phyloP scores from a whole-genome alignment of 2,888 invertebrate genomes.

The Zaprionus obscuricornis region DNA sequence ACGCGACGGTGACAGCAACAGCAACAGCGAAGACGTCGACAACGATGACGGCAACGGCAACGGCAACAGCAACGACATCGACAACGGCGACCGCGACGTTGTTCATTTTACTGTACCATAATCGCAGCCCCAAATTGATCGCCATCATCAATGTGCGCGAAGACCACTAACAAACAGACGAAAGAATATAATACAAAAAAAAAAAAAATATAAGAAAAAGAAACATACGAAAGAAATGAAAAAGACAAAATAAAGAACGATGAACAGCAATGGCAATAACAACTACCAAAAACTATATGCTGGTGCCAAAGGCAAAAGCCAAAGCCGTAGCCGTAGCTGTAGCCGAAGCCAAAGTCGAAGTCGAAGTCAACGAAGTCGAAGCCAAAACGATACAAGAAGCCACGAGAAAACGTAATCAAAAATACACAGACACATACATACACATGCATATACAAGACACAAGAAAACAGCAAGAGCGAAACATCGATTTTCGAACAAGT shows the following conservation, averaged over 20 bases:
- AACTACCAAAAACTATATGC: too few species aligned
- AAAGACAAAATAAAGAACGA: slow-evolving; percentile 11
- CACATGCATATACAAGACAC: too few species aligned
- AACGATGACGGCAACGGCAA: slow-evolving; percentile 24
- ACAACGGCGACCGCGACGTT: slow-evolving; percentile 35
- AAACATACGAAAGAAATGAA: slow-evolving; percentile 19
- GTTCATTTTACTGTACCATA: slow-evolving; percentile 78
- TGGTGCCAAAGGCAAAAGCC: too few species aligned
- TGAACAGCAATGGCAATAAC: too few species aligned
- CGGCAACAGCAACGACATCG: slow-evolving; percentile 18
- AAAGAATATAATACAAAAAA: slow-evolving; percentile 39
- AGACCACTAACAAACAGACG: slow-evolving; percentile 55
- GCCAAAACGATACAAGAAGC: slow-evolving; percentile 56
- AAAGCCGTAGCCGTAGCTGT: too few species aligned
- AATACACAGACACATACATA: too few species aligned
- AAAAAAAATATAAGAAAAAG: slow-evolving; percentile 56
- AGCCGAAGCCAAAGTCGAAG: slow-evolving; percentile 43
- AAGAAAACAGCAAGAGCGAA: slow-evolving; percentile 47
- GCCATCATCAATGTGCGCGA: slow-evolving; percentile 75
- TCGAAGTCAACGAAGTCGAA: slow-evolving; percentile 52
- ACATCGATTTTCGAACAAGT: slow-evolving; percentile 73
- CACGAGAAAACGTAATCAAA: slow-evolving; percentile 78
- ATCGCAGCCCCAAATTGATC: slow-evolving; percentile 79
- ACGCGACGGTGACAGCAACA: slow-evolving; percentile 32
- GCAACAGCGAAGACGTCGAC: slow-evolving; percentile 3